Percentiles rank a stretch among this genome's conserved stretches.
phyloP scores from a whole-genome alignment of 2,888 invertebrate genomes.

The Spilosoma lubricipeda region DNA sequence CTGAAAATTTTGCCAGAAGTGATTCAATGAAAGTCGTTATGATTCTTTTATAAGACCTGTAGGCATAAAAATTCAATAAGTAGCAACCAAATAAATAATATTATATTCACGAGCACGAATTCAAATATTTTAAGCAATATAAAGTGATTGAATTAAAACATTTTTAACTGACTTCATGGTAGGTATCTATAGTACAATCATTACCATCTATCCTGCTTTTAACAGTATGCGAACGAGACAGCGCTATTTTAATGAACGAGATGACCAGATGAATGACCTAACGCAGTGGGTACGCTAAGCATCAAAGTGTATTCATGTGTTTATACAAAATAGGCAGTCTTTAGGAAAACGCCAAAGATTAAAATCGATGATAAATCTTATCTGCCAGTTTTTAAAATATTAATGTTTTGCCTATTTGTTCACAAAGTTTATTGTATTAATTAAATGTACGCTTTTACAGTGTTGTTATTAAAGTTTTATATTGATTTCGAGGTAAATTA shows the following conservation, averaged over 20 bases:
- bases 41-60: too few species aligned
- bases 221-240: constrained; percentile 51
- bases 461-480: too few species aligned
- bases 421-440: neutral
- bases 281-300: constrained; percentile 62
- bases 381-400: constrained; percentile 18
- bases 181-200: neutral
- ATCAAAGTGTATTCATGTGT: constrained; percentile 48
- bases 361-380: constrained; percentile 19
- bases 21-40: too few species aligned
- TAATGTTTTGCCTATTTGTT: neutral
- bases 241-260: constrained; percentile 44
- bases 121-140: neutral
- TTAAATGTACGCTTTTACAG: neutral
- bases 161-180: too few species aligned
- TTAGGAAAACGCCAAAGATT: constrained; percentile 43
- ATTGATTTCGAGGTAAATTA: too few species aligned
- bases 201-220: constrained; percentile 9
- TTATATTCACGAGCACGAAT: too few species aligned
- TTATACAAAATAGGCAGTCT: constrained; percentile 36
- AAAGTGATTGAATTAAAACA: constrained; percentile 1
- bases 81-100: too few species aligned
- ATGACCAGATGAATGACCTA: constrained; percentile 63
- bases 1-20: too few species aligned
- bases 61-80: too few species aligned